Base-by-base conservation (phyloP, 2,113 vertebrate species). In the Elachura formosa region DNA sequence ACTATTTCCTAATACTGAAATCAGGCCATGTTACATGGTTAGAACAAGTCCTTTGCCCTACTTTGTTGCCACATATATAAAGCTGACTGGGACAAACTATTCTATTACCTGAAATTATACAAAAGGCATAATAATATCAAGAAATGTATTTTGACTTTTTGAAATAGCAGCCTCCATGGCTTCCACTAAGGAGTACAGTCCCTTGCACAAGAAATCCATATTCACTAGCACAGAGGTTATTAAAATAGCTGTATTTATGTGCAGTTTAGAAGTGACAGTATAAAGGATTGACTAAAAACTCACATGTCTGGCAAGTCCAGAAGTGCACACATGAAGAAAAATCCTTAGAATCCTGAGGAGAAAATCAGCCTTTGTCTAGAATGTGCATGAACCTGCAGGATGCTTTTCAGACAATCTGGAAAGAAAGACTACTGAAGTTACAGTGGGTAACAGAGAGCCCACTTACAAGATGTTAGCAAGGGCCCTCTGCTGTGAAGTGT, bases 401-500 rank as follows among this genome's bases (percentile, higher is more conserved):
- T 48, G 48, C 55, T 92, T 89, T 46, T 64, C 89, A 93, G 75
- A 68, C 83, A 93, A 94, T 51, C 61, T 90, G 72, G 71, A 73
- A 88, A 87, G 71, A 83, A 68, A 84, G 76, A 43, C 73, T 58
- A 10, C 31, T 40, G 73, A 89, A 95, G 43, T 62, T 91, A 81
- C 75, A 71, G 61, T 0, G 1, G 38, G 51, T 81, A 92, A 56
- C 77, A 81, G 61, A 91, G 46, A 92, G 64, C 68, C 69, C 73
- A 87, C 93, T 95, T 92, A 77, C 58, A 94, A 93, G 89, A 87
- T 84, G 87, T 81, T 95, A 92, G 84, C 80, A 89, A 81, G 64
- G 73, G 68, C 85, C 51, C 71, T 93, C 88, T 85, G 88, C 87
- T 95, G 84, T 84, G 89, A 92, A 84, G 76, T 89, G 94, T 81